Evolutionary conservation across 2,797 vertebrate species (phyloP).

Genomic region (Merluccius polli): DNA sequence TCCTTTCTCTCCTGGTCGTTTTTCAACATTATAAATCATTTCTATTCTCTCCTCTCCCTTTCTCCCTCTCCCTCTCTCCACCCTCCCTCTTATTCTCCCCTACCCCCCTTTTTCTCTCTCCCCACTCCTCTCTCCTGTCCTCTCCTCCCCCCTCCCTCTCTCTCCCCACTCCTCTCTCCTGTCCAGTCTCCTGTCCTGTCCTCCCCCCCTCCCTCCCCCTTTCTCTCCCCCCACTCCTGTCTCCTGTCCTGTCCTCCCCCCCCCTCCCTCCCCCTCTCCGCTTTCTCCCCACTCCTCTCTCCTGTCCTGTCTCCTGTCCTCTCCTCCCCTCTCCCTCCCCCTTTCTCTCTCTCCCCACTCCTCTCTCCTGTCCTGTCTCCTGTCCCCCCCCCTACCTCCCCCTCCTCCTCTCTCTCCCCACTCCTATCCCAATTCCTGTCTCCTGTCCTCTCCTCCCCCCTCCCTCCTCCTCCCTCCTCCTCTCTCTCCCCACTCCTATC

Average conservation of each 20-base stretch:
- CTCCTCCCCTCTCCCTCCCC: background rate
- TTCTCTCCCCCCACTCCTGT: background rate
- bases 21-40: background rate
- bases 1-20: background rate
- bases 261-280: background rate
- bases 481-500: too few species aligned
- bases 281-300: too few species aligned
- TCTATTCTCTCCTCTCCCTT: background rate
- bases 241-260: background rate
- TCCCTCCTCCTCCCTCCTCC: background rate
- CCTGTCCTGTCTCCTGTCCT: too few species aligned
- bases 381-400: conserved; percentile 26
- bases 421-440: background rate
- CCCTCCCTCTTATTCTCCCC: background rate
- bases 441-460: background rate
- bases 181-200: background rate
- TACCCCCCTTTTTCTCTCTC: background rate
- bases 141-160: background rate
- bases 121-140: too few species aligned
- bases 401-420: conserved; percentile 23
- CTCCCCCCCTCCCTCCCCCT: conserved; percentile 36
- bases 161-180: background rate
- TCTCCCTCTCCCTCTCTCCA: too few species aligned
- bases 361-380: background rate
- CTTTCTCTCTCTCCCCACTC: conserved; percentile 3